A percentile compares a stretch with the other conserved stretches of the same genome.
Evolutionary conservation across 1,140 invertebrate species (phyloP).

Genomic region (Hermetia illucens): DNA sequence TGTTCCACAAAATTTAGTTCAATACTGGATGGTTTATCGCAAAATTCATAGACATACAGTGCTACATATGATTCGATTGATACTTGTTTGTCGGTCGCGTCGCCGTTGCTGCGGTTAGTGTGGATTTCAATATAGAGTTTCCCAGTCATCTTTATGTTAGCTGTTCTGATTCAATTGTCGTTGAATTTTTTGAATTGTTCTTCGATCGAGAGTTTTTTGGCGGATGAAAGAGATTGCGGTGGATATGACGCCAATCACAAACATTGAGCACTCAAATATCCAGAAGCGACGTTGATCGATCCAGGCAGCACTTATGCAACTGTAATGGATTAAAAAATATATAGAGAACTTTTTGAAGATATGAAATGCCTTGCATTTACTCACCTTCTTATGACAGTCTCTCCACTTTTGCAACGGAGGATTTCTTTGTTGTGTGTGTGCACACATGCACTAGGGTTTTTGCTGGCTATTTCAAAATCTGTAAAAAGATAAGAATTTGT

Average conservation of each 20-base stretch:
- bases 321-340: constrained; percentile 21
- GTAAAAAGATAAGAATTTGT: no score
- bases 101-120: background rate
- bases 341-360: constrained; percentile 2
- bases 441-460: constrained; percentile 51
- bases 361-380: constrained; percentile 1
- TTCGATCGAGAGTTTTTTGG: constrained; percentile 15
- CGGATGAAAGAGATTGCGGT: constrained; percentile 10
- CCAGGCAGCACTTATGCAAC: constrained; percentile 52
- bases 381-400: constrained; percentile 51
- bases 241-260: constrained; percentile 45
- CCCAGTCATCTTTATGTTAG: constrained; percentile 10
- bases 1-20: constrained; percentile 12
- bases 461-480: constrained; percentile 57
- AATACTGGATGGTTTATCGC: constrained; percentile 5
- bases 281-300: constrained; percentile 67
- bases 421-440: constrained; percentile 56
- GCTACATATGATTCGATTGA: constrained; percentile 4
- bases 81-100: background rate
- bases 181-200: constrained; percentile 27
- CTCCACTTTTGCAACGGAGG: constrained; percentile 50
- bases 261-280: constrained; percentile 65
- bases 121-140: background rate
- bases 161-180: constrained; percentile 29
- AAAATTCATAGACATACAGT: constrained; percentile 1